Evolutionary conservation across 2,888 invertebrate species (phyloP).

Genomic region (Nesidiocoris tenuis): DNA sequence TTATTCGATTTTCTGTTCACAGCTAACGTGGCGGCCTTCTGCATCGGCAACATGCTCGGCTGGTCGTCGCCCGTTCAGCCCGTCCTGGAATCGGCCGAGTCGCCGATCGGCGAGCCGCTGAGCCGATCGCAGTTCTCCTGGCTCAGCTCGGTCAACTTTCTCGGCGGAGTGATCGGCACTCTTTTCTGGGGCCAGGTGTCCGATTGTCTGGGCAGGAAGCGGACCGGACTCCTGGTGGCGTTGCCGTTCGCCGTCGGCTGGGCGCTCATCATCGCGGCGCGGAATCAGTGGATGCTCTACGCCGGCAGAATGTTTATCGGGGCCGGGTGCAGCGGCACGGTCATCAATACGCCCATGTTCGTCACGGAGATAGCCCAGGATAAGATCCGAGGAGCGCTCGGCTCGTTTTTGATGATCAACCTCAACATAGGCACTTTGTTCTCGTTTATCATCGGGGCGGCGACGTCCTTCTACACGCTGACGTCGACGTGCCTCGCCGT

Average conservation of each 20-base stretch:
- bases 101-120: constrained; percentile 58
- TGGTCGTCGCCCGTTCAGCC: constrained; percentile 63
- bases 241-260: constrained; percentile 63
- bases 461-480: constrained; percentile 57
- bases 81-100: constrained; percentile 55
- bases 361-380: constrained; percentile 65
- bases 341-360: constrained; percentile 63
- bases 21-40: constrained; percentile 61
- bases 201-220: constrained; percentile 60
- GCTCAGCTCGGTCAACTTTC: constrained; percentile 60
- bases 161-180: constrained; percentile 60
- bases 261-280: constrained; percentile 59
- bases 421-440: constrained; percentile 60
- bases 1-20: constrained; percentile 45
- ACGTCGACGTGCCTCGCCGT: constrained; percentile 59
- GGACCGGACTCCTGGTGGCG: constrained; percentile 56
- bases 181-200: constrained; percentile 57
- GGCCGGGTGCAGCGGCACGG: constrained; percentile 59
- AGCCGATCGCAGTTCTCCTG: constrained; percentile 58
- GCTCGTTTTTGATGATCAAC: constrained; percentile 60
- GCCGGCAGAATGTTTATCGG: constrained; percentile 63
- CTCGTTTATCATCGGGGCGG: constrained; percentile 58
- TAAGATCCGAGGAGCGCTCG: constrained; percentile 59
- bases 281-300: constrained; percentile 56
- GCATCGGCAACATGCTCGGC: constrained; percentile 61